A percentile compares a stretch with the other conserved stretches of the same genome.
Evolutionary conservation across 2,888 invertebrate genomes (phyloP).

Genomic region (Leucozona laternaria): DNA sequence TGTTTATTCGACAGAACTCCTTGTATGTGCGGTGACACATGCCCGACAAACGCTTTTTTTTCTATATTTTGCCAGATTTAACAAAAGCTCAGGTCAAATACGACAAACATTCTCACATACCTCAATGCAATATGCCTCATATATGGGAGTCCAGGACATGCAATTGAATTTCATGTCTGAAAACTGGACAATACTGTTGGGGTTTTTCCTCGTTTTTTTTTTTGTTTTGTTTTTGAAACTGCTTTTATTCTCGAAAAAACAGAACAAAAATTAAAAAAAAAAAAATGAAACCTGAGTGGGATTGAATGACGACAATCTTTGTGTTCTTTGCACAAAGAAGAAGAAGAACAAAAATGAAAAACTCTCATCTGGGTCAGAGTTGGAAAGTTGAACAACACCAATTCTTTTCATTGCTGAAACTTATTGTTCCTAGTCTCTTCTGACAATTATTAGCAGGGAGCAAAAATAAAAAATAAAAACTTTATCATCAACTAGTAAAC

Average conservation of each 20-base stretch:
- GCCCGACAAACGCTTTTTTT: constrained; percentile 18
- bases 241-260: constrained; percentile 11
- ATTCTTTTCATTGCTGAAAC: constrained; percentile 33
- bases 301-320: constrained; percentile 21
- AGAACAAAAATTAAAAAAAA: constrained; percentile 10
- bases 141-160: constrained; percentile 6
- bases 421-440: constrained; percentile 34
- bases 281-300: constrained; percentile 7
- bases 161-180: constrained; percentile 54
- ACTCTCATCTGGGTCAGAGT: constrained; percentile 34
- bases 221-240: neutral
- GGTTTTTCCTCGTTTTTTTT: neutral
- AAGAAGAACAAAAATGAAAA: constrained; percentile 20
- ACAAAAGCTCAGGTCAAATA: constrained; percentile 31
- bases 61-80: constrained; percentile 6
- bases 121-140: neutral
- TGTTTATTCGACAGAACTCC: constrained; percentile 45
- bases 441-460: constrained; percentile 21
- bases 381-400: constrained; percentile 39
- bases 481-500: constrained; percentile 37
- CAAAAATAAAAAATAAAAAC: neutral
- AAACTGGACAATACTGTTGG: constrained; percentile 43
- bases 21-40: constrained; percentile 51
- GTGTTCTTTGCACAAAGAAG: constrained; percentile 14
- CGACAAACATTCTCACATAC: neutral